Evolutionary conservation across 2,113 vertebrate genomes (phyloP).

Genomic region (Sminthopsis crassicaudata): DNA sequence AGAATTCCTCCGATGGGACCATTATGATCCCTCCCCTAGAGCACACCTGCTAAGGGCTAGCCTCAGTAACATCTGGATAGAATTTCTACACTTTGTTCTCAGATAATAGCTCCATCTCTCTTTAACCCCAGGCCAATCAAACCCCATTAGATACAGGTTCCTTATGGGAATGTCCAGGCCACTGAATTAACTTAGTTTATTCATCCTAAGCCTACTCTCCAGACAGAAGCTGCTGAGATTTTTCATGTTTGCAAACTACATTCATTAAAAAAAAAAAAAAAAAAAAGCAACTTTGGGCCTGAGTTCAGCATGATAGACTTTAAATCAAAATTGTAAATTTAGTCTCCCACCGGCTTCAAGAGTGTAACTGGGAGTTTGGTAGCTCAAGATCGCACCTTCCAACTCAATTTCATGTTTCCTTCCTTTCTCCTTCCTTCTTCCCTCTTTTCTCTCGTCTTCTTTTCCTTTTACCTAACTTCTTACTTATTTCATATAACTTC

Average conservation of each 20-base stretch:
- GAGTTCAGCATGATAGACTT: background rate
- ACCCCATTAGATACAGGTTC: background rate
- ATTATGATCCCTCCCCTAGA: background rate
- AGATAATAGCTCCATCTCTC: background rate
- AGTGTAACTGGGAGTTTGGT: background rate
- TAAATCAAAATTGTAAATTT: background rate
- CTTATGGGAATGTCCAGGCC: background rate
- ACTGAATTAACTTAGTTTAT: background rate
- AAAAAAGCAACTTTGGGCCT: background rate
- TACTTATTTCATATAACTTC: background rate
- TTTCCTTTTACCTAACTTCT: background rate
- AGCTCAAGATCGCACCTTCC: background rate
- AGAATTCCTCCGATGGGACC: background rate
- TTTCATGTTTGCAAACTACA: background rate
- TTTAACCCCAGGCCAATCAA: slow-evolving; percentile 1
- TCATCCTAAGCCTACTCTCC: background rate
- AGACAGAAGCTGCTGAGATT: background rate
- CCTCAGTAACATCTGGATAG: background rate
- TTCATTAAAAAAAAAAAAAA: too few species aligned
- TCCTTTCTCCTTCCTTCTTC: background rate
- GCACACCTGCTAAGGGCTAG: background rate
- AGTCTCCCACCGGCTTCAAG: background rate
- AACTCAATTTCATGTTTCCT: background rate
- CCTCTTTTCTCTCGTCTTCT: background rate
- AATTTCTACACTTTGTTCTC: background rate